These are phyloP conservation scores for Dinomys branickii DNA, from an alignment of 2,113 vertebrate species.

Conservation along the genomic window DNA sequence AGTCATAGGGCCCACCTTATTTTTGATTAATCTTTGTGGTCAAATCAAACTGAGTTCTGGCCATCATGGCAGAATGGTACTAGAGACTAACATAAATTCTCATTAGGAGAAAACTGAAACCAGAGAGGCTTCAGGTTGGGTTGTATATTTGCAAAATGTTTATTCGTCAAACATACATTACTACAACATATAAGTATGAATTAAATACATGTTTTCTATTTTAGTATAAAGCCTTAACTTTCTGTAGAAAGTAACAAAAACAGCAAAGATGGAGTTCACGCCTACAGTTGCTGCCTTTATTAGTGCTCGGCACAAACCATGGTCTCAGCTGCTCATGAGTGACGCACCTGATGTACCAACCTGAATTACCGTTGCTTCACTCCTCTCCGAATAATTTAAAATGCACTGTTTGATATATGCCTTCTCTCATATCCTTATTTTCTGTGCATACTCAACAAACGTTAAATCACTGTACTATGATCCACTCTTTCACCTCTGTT, in stretches of 20 bases:
- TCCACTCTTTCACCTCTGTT: background rate
- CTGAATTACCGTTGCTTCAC: background rate
- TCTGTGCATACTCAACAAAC: background rate
- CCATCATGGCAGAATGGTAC: background rate
- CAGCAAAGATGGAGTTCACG: background rate
- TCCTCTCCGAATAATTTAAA: background rate
- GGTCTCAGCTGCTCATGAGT: background rate
- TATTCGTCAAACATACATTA: conserved; percentile 5
- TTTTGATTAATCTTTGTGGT: background rate
- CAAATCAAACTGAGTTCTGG: background rate
- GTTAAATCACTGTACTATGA: background rate
- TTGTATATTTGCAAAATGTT: background rate
- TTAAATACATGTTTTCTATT: background rate
- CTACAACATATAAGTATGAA: background rate
- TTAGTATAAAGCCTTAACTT: background rate
- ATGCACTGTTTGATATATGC: background rate
- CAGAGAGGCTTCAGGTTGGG: background rate
- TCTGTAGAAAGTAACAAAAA: background rate
- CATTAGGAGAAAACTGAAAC: conserved; percentile 10
- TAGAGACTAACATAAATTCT: background rate
- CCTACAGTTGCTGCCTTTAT: background rate
- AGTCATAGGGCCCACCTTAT: background rate
- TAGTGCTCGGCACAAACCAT: background rate
- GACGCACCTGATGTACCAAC: background rate
- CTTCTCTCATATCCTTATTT: background rate